Evolutionary conservation across 2,888 invertebrate genomes (phyloP), one percentile per base, ranked within the genome.

Genomic region (Pasiphila rectangulata): DNA sequence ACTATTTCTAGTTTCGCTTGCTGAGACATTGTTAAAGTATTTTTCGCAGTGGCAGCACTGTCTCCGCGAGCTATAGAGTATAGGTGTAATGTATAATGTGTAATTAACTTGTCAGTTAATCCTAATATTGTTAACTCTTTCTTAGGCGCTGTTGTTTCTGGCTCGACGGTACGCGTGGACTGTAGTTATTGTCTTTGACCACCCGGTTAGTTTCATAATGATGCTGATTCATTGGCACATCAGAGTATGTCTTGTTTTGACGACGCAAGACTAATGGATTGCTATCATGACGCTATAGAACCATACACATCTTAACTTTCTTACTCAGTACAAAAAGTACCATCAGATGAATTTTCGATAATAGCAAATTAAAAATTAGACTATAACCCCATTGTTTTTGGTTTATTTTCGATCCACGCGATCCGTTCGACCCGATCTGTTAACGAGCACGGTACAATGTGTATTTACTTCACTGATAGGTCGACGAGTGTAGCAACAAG

Each of bases 71-170:
- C 64, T 51, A 51, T 62, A 76, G 75, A 65, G 49, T 59, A 52
- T 79, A 80, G 67, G 67, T 72, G n/a, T 61, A 70, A 69, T 76
- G 71, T 81, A 79, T 72, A 70, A 60, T 63, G 63, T 78, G 75
- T 82, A 80, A 76, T 72, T 77, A 59, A 57, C 69, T 69, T 79
- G 73, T 81, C 83, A 75, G 82, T 79, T 84, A 79, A 83, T 83
- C 76, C 75, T 81, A 79, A 77, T 69, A 78, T 86, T 88, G 88
- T 88, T 88, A 87, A 80, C 86, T 88, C 86, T 86, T 88, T 87
- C 85, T 83, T 88, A 88, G 88, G 85, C 81, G 83, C 84, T 84
- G 87, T 87, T 88, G 85, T 83, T 78, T 76, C 73, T 59, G 75
- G 75, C 64, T 78, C 73, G 69, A 57, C 68, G 77, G 69, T 57